These are phyloP conservation scores for Drosophila mettleri DNA, from an alignment of 2,888 invertebrate genomes.

Conservation along the genomic window DNA sequence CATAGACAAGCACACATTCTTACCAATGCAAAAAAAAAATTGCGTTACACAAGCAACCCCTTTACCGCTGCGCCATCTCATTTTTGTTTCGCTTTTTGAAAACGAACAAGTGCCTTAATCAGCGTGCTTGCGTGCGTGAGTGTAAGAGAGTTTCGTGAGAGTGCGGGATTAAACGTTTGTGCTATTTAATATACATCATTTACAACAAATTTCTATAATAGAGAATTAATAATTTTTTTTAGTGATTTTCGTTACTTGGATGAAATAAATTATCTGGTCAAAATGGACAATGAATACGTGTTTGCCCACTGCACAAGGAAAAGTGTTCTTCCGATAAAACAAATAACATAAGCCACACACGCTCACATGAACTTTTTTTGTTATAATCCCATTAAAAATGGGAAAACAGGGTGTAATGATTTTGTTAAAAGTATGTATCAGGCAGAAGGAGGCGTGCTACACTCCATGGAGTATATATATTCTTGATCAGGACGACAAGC, in stretches of 20 bases:
- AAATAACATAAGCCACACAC: not conserved
- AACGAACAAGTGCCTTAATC: conserved; percentile 59
- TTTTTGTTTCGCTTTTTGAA: conserved; percentile 29
- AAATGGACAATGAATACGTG: conserved; percentile 30
- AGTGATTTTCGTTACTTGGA: not conserved
- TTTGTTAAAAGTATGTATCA: too few relatives aligned
- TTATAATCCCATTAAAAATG: too few relatives aligned
- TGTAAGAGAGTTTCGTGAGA: conserved; percentile 27
- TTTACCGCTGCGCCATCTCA: conserved; percentile 41
- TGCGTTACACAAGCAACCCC: conserved; percentile 74
- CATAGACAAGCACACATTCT: conserved; percentile 8
- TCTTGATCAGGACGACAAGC: too few relatives aligned
- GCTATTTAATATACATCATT: conserved; percentile 28
- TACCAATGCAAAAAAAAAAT: conserved; percentile 60
- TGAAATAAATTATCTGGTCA: conserved; percentile 22
- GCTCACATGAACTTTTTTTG: conserved; percentile 1
- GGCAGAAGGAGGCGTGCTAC: too few relatives aligned
- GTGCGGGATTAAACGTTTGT: conserved; percentile 43
- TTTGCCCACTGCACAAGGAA: conserved; percentile 19
- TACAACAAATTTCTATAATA: conserved; percentile 15
- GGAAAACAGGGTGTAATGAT: too few relatives aligned
- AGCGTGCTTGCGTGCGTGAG: conserved; percentile 43
- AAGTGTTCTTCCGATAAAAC: conserved; percentile 9
- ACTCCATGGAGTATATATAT: too few relatives aligned
- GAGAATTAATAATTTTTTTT: conserved; percentile 17